These are phyloP conservation scores for Catalaphyllia jardinei DNA, from an alignment of 64 coral and sea anemone genomes.

Conservation along the genomic window DNA sequence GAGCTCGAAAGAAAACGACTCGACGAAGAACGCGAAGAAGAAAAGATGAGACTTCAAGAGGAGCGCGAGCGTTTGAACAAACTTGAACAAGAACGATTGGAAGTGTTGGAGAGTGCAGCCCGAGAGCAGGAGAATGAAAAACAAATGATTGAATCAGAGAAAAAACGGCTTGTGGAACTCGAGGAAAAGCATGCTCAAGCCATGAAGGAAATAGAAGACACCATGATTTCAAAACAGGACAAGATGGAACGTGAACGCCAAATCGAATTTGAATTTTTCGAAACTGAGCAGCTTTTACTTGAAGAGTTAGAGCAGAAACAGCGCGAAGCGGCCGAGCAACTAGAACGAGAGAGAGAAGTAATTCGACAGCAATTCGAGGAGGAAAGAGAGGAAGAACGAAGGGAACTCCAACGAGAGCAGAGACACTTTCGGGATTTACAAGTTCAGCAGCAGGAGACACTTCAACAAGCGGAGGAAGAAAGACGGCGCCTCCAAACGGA, in stretches of 20 bases:
- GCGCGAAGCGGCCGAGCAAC: constrained; percentile 89
- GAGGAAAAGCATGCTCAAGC: constrained; percentile 80
- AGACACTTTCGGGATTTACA: constrained; percentile 70
- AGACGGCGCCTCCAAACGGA: constrained; percentile 72
- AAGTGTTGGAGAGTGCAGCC: constrained; percentile 76
- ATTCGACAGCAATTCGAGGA: constrained; percentile 83
- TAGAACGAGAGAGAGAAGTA: constrained; percentile 79
- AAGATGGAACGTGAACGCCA: constrained; percentile 98
- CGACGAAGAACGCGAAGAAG: constrained; percentile 78
- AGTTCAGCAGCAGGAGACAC: constrained; percentile 75
- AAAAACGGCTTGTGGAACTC: constrained; percentile 73
- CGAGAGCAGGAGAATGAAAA: constrained; percentile 86
- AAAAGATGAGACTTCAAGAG: constrained; percentile 65
- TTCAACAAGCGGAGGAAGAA: constrained; percentile 88
- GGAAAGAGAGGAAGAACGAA: constrained; percentile 86
- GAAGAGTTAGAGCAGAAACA: constrained; percentile 97
- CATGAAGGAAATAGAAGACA: constrained; percentile 86
- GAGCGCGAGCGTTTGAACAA: constrained; percentile 70
- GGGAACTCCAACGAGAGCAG: constrained; percentile 66
- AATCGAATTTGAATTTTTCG: constrained; percentile 98
- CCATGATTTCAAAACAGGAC: constrained; percentile 97
- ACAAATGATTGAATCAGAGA: constrained; percentile 77
- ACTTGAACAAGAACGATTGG: constrained; percentile 72
- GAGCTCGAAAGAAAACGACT: constrained; percentile 73
- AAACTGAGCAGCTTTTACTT: constrained; percentile 91